phyloP scores from a whole-genome alignment of 1,140 invertebrate genomes.

The Aphaenogaster ashmeadi region DNA sequence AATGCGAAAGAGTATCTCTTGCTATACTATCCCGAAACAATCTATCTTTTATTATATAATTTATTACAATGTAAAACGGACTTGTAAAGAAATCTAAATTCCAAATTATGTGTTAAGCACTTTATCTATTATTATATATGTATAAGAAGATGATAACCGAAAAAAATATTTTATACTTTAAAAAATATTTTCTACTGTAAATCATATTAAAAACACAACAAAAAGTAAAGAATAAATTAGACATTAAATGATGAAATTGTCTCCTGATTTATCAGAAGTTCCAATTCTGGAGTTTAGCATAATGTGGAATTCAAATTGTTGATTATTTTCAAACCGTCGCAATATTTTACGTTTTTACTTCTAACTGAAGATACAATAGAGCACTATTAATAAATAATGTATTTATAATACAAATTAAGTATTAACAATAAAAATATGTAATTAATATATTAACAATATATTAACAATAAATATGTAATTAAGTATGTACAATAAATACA shows the following conservation, averaged over 20 bases:
- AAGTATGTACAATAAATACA: background rate
- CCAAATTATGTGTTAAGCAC: background rate
- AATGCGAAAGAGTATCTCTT: background rate
- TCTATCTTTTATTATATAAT: background rate
- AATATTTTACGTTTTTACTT: background rate
- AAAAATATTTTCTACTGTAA: background rate
- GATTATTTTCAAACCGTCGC: background rate
- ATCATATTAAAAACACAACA: background rate
- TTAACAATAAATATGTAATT: too few relatives aligned
- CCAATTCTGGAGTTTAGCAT: background rate
- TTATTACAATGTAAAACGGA: background rate
- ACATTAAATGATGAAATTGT: background rate
- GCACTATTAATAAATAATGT: background rate
- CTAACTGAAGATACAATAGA: background rate
- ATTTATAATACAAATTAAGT: too few relatives aligned
- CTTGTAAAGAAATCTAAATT: background rate
- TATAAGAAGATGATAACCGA: background rate
- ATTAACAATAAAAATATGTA: too few relatives aligned
- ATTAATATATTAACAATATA: too few relatives aligned
- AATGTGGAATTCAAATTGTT: background rate
- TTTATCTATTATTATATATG: conserved; percentile 11
- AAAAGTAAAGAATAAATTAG: background rate
- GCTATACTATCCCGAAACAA: background rate
- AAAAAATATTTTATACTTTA: background rate
- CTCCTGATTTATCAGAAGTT: too few relatives aligned